Evolutionary conservation across 1,140 invertebrate genomes (phyloP), one percentile per base, ranked within the genome.

Genomic region (Olivierus martensii): DNA sequence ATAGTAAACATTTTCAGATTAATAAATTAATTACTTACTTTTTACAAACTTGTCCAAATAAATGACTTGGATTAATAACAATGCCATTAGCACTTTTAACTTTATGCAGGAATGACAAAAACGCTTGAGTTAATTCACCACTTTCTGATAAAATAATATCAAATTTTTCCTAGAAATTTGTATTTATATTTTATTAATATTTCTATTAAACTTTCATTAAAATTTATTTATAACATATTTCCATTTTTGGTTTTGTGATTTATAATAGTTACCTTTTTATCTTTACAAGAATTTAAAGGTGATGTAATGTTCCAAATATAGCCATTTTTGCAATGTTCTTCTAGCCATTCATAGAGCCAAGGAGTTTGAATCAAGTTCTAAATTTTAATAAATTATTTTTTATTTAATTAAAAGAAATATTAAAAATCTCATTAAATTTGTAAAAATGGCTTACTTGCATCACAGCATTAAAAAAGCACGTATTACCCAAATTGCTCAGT

Each of bases 401-500:
- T 47, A 57, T 47, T 54, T 64, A 19, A 12, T 67, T 46, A 44
- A 64, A 65, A 42, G n/a, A n/a, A n/a, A 11, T 36, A 36, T 46
- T 28, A 36, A 3, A 38, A 18, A 35, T 14, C 22, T 39, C n/a
- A 34, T 17, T 39, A 34, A 43, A n/a, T n/a, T n/a, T n/a, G n/a
- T n/a, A 55, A 18, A 39, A 35, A 46, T 34, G 19, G 59, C 54
- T 50, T 62, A 70, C 70, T 64, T 97, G 92, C 73, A 95, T 78
- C 3, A 95, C 87, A 39, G 90, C 85, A 74, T 96, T 96, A 63
- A 94, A 93, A 72, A 93, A 97, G 68, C 92, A 96, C 2, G 91
- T 95, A 66, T 95, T 94, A 51, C 92, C 91, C 66, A 95, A 73
- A 76, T 96, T 95, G 37, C 69, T 69, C 46, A 91, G 69, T 12